Base-by-base conservation (phyloP, 92 coral and sea anemone species). In the Porites cylindrica region DNA sequence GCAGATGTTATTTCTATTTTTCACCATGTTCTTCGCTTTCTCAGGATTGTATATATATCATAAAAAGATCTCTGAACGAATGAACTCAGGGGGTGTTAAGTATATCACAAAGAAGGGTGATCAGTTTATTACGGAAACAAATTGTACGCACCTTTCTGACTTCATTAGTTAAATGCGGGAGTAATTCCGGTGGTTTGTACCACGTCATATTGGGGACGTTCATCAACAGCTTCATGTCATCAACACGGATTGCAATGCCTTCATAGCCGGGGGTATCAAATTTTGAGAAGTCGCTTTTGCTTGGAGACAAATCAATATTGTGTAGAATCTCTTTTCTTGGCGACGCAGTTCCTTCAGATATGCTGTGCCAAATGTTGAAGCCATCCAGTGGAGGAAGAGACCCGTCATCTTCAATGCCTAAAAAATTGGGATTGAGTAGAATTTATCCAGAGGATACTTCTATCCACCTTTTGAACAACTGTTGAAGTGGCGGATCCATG, bases 311-410 rank as follows among this genome's bases (percentile, higher is more conserved):
- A 70, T 92, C 95, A 77, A 93, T 93, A 77, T 93, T 93, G 80
- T 82, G 96, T 32, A 93, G 92, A 74, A 93, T 93, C 79, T 93
- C 96, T 63, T 64, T 82, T 78, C 94, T 89, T 68, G 94, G 93
- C 1, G 97, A 89, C 11, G 95, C 95, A 68, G 79, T 70, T 16
- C 91, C 96, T n/a, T 80, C 73, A 0, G 96, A 93, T 80, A 93
- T 87, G 10, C 94, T 86, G 63, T 90, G 75, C 96, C 96, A 93
- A 12, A 93, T 87, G 68, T 93, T 75, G 69, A 87, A 75, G 53
- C 96, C 96, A 51, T 93, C 96, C 76, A 93, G 47, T 52, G 92
- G 89, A 16, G 89, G 77, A 23, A 81, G 14, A 52, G 69, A 43
- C 13, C 67, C 80, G 1, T n/a, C 10, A 56, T 66, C 68, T 29